Conservation (phyloP, 2,797 vertebrate genomes). For the Cottoperca gobio region DNA sequence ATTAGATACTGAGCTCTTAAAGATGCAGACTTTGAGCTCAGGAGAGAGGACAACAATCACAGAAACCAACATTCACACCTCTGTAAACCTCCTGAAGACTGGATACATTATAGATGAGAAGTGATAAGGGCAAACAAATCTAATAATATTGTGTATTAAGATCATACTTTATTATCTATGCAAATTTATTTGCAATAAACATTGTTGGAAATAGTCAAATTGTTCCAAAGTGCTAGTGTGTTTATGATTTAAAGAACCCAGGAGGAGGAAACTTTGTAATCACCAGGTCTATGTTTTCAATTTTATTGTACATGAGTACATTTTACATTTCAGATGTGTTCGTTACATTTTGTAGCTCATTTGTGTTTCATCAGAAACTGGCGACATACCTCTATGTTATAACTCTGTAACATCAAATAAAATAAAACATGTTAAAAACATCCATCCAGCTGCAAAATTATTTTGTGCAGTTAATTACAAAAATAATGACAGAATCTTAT, state of each 20-base stretch:
- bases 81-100: not conserved
- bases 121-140: not conserved
- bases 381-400: not conserved
- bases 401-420: not conserved
- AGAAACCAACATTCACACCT: slow-evolving; percentile 25
- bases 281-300: too few relatives aligned
- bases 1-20: slow-evolving; percentile 81
- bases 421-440: not conserved
- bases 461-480: not conserved
- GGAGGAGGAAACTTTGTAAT: not conserved
- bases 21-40: slow-evolving; percentile 69
- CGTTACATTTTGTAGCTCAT: not conserved
- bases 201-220: not conserved
- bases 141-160: not conserved
- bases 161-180: not conserved
- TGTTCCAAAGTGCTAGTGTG: not conserved
- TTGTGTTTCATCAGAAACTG: slow-evolving; percentile 20
- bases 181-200: too few relatives aligned
- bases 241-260: not conserved
- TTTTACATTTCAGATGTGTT: not conserved
- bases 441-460: slow-evolving; percentile 8
- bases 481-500: not conserved
- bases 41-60: slow-evolving; percentile 47
- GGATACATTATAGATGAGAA: not conserved
- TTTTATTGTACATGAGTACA: not conserved